Percentiles rank a stretch among this genome's conserved stretches.
phyloP scores from a whole-genome alignment of 2,888 invertebrate species.

The Acrobasis consociella region DNA sequence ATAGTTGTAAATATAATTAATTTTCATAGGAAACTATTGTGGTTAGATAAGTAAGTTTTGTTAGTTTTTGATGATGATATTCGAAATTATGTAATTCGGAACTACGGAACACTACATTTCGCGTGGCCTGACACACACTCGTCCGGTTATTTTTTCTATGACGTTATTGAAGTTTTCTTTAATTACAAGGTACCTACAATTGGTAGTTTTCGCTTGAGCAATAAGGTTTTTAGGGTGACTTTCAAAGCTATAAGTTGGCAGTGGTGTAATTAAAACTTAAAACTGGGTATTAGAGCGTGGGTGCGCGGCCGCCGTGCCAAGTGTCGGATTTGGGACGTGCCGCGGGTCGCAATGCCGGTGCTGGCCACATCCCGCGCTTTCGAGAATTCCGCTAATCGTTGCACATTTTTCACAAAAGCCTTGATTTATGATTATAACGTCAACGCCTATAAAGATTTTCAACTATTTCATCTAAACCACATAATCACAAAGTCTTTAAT shows the following conservation, averaged over 20 bases:
- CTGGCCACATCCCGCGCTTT: too few species aligned
- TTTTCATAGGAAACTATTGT: too few species aligned
- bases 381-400: constrained; percentile 40
- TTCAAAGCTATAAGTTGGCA: constrained; percentile 50
- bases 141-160: neutral
- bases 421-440: too few species aligned
- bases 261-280: constrained; percentile 77
- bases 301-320: constrained; percentile 68
- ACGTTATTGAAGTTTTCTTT: neutral
- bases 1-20: too few species aligned
- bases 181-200: neutral
- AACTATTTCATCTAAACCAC: too few species aligned
- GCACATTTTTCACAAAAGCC: neutral
- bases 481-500: too few species aligned
- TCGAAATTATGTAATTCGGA: too few species aligned
- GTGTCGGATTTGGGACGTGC: constrained; percentile 77
- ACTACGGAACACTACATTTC: too few species aligned
- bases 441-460: too few species aligned
- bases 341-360: constrained; percentile 59
- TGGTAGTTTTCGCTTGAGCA: neutral
- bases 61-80: too few species aligned
- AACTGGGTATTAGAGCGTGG: constrained; percentile 65
- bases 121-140: too few species aligned
- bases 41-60: too few species aligned
- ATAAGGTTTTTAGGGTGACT: constrained; percentile 22